Base-by-base conservation (phyloP, 1,140 invertebrate species). In the Meloidogyne hapla region DNA sequence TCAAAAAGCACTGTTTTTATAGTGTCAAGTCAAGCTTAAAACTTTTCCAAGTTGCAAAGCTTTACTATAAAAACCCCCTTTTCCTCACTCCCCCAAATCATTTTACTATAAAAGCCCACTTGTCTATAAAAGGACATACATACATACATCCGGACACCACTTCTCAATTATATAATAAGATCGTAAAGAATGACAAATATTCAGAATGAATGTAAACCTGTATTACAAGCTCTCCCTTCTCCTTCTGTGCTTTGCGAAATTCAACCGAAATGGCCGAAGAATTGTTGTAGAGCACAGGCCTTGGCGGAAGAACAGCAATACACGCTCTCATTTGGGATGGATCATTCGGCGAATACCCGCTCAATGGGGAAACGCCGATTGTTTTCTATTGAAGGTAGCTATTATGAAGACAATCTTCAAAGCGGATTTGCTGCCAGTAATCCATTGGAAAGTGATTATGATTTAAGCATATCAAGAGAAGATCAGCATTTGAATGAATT, bases 371-470 rank as follows among this genome's bases (percentile, higher is more conserved):
- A 8, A 66, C 74, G 15, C 25, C 68, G 33, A 72, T 65, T 23
- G 71, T 63, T 64, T 15, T 72, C 70, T 15, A 75, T 86, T 45
- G 84, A 84, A 72, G 84, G 86, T 40, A 81, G 81, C 13, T 87
- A 85, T 61, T 85, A 87, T 65, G 84, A 85, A 62, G 84, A 85
- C 64, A 45, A 2, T 2, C 13, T 45, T 1, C 42, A 45, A 45
- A 45, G 82, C 74, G 6, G 26, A 84, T 15, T 71, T 15, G 33
- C 25, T 56, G 65, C 33, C 4, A 76, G 56, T 28, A 77, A 25
- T 15, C 48, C 26, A 40, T 33, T 70, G 28, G 33, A 69, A 72
- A 26, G 45, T 26, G n/a, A 72, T 62, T 61, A 23, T 62, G 70
- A n/a, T 26, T 3, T 45, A 61, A 26, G 45, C 40, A 18, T 26